A percentile compares a stretch with the other conserved stretches of the same genome.
Evolutionary conservation across 2,888 invertebrate species (phyloP).

Genomic region (Macrosoma leucophasiata): DNA sequence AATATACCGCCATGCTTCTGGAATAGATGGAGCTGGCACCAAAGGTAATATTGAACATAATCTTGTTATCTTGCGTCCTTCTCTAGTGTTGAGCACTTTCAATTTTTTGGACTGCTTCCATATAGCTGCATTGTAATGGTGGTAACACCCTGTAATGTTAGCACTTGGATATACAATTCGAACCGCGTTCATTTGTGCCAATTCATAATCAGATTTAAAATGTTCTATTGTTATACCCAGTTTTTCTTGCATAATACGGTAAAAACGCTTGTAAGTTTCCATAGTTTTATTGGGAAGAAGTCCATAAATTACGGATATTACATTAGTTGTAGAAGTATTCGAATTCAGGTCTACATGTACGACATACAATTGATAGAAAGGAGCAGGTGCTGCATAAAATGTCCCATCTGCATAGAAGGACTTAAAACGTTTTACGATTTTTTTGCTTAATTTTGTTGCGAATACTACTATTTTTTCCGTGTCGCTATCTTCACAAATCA

Average conservation of each 20-base stretch:
- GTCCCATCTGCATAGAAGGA: slow-evolving; percentile 2
- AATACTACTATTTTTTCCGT: slow-evolving; percentile 2
- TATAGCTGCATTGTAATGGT: slow-evolving; percentile 5
- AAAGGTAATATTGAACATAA: background rate
- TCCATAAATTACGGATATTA: slow-evolving; percentile 1
- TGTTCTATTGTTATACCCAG: background rate
- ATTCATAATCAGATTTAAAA: slow-evolving; percentile 4
- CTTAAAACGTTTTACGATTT: slow-evolving; percentile 3
- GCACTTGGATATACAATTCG: slow-evolving; percentile 1
- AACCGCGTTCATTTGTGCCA: background rate
- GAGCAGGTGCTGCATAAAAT: slow-evolving; percentile 1
- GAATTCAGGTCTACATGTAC: slow-evolving; percentile 1
- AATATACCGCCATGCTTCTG: background rate
- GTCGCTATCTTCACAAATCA: background rate
- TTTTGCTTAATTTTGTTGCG: background rate
- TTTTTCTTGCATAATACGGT: background rate
- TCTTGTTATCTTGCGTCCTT: background rate
- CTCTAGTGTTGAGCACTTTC: background rate
- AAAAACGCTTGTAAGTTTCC: slow-evolving; percentile 1
- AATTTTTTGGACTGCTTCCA: background rate
- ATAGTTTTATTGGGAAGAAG: slow-evolving; percentile 1
- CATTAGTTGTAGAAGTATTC: background rate
- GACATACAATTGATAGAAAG: slow-evolving; percentile 3
- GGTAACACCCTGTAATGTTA: slow-evolving; percentile 4
- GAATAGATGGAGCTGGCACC: background rate